These are phyloP conservation scores for Channa striata DNA, from an alignment of 2,797 vertebrate species.

Conservation along the genomic window DNA sequence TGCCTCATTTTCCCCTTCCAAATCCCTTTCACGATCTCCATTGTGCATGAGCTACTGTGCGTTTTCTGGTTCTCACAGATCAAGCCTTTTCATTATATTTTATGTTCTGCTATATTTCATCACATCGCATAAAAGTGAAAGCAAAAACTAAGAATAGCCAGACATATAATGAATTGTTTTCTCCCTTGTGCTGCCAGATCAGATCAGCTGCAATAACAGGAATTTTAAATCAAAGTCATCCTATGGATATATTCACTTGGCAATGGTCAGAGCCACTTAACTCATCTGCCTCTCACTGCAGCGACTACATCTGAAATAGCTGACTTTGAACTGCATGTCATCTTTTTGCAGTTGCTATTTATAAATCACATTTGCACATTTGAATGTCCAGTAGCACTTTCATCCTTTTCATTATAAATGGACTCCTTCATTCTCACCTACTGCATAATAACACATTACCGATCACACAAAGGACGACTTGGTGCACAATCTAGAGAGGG, in stretches of 20 bases:
- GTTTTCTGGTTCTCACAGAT: conserved; percentile 43
- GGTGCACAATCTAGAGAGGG: conserved; percentile 8
- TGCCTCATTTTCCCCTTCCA: conserved; percentile 48
- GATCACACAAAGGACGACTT: conserved; percentile 26
- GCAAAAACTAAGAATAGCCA: conserved; percentile 52
- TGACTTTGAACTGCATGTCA: conserved; percentile 57
- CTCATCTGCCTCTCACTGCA: conserved; percentile 29
- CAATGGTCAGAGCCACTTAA: conserved; percentile 47
- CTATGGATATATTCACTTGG: conserved; percentile 25
- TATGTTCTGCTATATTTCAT: conserved; percentile 61
- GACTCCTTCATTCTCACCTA: conserved; percentile 34
- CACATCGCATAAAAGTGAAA: conserved; percentile 49
- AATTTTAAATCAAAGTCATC: conserved; percentile 55
- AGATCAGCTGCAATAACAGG: conserved; percentile 33
- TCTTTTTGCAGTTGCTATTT: conserved; percentile 67
- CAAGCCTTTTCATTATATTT: conserved; percentile 58
- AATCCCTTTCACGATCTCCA: conserved; percentile 51
- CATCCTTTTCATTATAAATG: conserved; percentile 66
- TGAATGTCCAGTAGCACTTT: conserved; percentile 59
- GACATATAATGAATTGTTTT: conserved; percentile 57
- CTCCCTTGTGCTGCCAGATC: conserved; percentile 31
- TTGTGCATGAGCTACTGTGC: conserved; percentile 43
- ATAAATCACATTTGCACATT: conserved; percentile 71
- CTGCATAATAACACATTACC: conserved; percentile 39
- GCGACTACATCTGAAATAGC: conserved; percentile 39